Percentiles rank a stretch among this genome's conserved stretches.
Evolutionary conservation across 1,140 invertebrate species (phyloP).

Genomic region (Whitmania pigra): DNA sequence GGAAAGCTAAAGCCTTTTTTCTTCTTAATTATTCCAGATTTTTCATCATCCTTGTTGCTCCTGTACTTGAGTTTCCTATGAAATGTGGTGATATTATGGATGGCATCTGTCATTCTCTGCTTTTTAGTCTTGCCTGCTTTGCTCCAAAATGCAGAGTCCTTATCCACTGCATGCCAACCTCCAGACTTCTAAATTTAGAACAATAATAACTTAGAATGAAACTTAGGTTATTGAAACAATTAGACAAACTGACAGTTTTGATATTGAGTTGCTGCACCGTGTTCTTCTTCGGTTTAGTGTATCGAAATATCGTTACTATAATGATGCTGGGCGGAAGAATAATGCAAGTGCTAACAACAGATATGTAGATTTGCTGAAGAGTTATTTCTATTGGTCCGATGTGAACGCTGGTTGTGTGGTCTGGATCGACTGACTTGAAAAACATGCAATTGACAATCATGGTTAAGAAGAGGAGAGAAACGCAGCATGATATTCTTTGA

Average conservation of each 20-base stretch:
- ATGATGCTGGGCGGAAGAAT: conserved; percentile 38
- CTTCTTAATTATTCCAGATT: conserved; percentile 26
- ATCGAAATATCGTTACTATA: conserved; percentile 36
- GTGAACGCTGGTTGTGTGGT: conserved; percentile 24
- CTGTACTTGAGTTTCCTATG: conserved; percentile 23
- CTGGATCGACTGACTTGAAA: conserved; percentile 32
- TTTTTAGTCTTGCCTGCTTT: not conserved
- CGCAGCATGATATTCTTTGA: conserved; percentile 41
- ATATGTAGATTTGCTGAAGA: conserved; percentile 34
- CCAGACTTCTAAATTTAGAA: not conserved
- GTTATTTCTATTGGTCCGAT: conserved; percentile 35
- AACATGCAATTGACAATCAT: conserved; percentile 45
- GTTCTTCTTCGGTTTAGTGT: conserved; percentile 29
- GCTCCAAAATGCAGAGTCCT: not conserved
- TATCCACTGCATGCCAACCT: not conserved
- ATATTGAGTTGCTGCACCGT: conserved; percentile 4
- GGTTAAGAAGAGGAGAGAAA: conserved; percentile 40
- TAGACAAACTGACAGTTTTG: not conserved
- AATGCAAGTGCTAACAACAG: conserved; percentile 35
- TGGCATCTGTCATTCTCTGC: conserved; percentile 1
- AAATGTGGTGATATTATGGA: not conserved
- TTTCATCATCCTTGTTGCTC: conserved; percentile 25
- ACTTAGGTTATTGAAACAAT: not conserved
- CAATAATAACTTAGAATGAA: not conserved
- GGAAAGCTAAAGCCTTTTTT: conserved; percentile 35